Evolutionary conservation across 2,113 vertebrate species (phyloP).

Genomic region (Oplegnathus fasciatus): DNA sequence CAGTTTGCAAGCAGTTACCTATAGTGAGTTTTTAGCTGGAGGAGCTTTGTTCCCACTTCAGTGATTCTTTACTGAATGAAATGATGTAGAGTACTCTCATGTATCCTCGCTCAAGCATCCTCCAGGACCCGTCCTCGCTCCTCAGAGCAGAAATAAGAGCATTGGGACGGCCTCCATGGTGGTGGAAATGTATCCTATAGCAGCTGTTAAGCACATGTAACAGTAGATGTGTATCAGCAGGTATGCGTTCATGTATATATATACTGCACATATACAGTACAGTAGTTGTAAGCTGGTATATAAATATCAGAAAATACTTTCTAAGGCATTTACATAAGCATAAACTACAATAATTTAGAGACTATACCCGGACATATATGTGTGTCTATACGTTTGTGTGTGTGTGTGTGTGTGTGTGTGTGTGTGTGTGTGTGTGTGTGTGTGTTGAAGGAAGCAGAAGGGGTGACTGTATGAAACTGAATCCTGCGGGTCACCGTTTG

Average conservation of each 20-base stretch:
- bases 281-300: background rate
- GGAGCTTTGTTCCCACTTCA: too few species aligned
- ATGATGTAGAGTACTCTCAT: background rate
- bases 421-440: conserved; percentile 26
- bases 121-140: too few species aligned
- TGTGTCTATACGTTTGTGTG: background rate
- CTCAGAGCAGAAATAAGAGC: too few species aligned
- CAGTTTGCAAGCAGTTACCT: too few species aligned
- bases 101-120: background rate
- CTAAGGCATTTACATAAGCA: background rate
- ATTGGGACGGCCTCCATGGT: background rate
- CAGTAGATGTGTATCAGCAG: background rate
- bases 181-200: background rate
- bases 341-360: background rate
- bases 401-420: conserved; percentile 9
- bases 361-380: background rate
- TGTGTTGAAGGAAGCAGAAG: conserved; percentile 24
- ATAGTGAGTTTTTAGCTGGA: too few species aligned
- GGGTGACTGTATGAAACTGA: conserved; percentile 35
- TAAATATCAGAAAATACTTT: background rate
- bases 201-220: background rate
- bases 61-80: too few species aligned
- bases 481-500: conserved; percentile 49
- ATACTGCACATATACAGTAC: background rate
- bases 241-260: background rate